Evolutionary conservation across 2,888 invertebrate genomes (phyloP).

Genomic region (Drepanosiphum platanoidis): DNA sequence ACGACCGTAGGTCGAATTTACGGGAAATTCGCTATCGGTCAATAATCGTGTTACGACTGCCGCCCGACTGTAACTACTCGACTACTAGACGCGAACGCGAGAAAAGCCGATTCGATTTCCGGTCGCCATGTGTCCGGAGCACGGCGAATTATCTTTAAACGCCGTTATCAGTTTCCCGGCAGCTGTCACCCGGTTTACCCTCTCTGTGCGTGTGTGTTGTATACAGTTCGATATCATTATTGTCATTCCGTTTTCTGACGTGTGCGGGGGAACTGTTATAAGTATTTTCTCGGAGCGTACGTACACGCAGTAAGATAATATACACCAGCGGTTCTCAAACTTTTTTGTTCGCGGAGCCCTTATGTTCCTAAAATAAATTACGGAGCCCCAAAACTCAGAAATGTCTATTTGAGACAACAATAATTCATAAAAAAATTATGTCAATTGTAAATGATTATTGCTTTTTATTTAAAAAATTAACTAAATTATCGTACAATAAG

Average conservation of each 20-base stretch:
- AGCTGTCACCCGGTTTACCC: not conserved
- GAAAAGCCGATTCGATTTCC: constrained; percentile 35
- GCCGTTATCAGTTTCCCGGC: constrained; percentile 1
- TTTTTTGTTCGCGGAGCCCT: too few relatives aligned
- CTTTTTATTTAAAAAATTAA: too few relatives aligned
- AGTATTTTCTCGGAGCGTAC: not conserved
- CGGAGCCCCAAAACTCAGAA: too few relatives aligned
- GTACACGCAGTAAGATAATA: too few relatives aligned
- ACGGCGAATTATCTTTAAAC: not conserved
- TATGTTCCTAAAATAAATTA: too few relatives aligned
- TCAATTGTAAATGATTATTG: too few relatives aligned
- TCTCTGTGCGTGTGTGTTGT: too few relatives aligned
- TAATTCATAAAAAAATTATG: too few relatives aligned
- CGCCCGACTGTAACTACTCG: not conserved
- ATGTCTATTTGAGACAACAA: too few relatives aligned
- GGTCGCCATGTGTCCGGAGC: not conserved
- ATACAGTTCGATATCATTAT: not conserved
- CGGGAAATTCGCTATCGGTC: not conserved
- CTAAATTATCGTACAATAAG: too few relatives aligned
- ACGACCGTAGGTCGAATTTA: too few relatives aligned
- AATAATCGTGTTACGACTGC: not conserved
- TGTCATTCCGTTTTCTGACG: constrained; percentile 3
- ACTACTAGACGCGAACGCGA: not conserved
- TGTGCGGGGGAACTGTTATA: not conserved
- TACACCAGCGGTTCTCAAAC: too few relatives aligned